Base-by-base conservation (phyloP, 1,140 invertebrate species). In the Hypothenemus hampei region DNA sequence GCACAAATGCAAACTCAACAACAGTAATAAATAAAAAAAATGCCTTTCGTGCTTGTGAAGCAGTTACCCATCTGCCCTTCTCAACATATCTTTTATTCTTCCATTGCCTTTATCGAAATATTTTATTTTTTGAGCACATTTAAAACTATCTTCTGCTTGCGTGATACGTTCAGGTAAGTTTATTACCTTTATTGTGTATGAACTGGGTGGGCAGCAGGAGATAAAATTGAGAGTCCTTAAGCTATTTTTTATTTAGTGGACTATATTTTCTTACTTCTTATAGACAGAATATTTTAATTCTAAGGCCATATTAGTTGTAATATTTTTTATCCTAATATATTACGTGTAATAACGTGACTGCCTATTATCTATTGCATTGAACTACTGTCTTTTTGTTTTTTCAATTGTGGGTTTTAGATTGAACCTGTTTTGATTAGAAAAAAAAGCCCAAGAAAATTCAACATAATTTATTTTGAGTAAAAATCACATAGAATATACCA, bases 1-100 rank as follows among this genome's bases (percentile, higher is more conserved):
- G 90, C 87, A 0, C 86, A 91, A 73, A 91, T 91, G 78, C 85
- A 88, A 68, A 77, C 86, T 29, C 26, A 29, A 7, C 72, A 77
- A 64, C 63, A 59, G 20, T 37, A 37, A 16, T n/a, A n/a, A n/a
- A n/a, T n/a, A n/a, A n/a, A n/a, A n/a, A n/a, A n/a, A n/a, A n/a
- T n/a, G n/a, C n/a, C n/a, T n/a, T n/a, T n/a, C n/a, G n/a, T n/a
- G n/a, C n/a, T n/a, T n/a, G n/a, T n/a, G n/a, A n/a, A n/a, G 6
- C 19, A 21, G 40, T 43, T 43, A 43, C 21, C 18, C 18, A 23
- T 22, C 8, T 43, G 23, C 23, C 5, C 20, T 43, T 37, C n/a
- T 37, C 16, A 37, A 37, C 35, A 37, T 37, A 37, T 37, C 35
- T 8, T 31, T 2, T 31, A 31, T 31, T 11, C 26, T 31, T 31